Evolutionary conservation across 2,888 invertebrate species (phyloP), one percentile per base, ranked within the genome.

Genomic region (Gandaritis pyraliata): DNA sequence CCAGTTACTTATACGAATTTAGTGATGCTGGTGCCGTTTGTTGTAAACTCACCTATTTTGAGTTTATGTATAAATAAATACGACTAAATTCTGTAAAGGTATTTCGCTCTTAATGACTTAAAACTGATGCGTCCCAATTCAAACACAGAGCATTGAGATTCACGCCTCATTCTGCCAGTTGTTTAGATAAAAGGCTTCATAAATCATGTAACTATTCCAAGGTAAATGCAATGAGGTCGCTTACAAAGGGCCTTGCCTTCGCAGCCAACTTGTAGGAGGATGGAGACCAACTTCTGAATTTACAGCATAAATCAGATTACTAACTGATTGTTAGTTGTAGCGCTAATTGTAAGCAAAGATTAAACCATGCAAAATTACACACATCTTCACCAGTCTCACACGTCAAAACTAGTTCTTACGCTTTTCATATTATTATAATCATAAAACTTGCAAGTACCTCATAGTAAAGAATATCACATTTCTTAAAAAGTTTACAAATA

Each of bases 181-280:
- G 81, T 82, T 83, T 76, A 85, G 85, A 86, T 85, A 87, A 84
- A 79, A 83, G 80, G 73, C 75, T 81, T 78, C 5, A 85, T 86
- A 82, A 85, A 88, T 88, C 86, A 86, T 87, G 85, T 87, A 88
- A 88, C 87, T 88, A 89, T 90, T 90, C 83, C 91, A 91, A 90
- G 90, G 90, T 85, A 80, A 90, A 72, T 83, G 78, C 85, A 88
- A 86, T 86, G 87, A 88, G 89, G 91, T 82, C 89, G 87, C 81
- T 81, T 78, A 85, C 85, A 85, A 87, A 90, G 88, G 90, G 86
- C 89, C 89, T 89, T 89, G 88, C 83, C 83, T 83, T 83, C 83
- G 82, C 82, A 77, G 76, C 74, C 80, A 75, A 75, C 75, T 83
- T 68, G 83, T 83, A 80, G 84, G 85, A 84, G 85, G 83, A 85